phyloP scores from a whole-genome alignment of 2,888 invertebrate species.

The Nomada ferruginata region DNA sequence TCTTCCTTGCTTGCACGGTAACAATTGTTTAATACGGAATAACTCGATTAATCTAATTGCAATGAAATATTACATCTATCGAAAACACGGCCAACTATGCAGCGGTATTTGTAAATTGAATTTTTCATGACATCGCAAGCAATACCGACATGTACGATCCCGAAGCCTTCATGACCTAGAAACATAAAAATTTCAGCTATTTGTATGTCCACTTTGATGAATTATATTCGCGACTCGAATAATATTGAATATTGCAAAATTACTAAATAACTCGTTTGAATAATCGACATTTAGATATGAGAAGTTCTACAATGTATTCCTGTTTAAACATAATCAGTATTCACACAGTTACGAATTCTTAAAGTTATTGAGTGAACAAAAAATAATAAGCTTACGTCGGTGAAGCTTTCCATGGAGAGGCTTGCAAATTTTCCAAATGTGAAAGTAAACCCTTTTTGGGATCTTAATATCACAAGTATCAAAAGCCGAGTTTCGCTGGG shows the following conservation, averaged over 20 bases:
- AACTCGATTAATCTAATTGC: background rate
- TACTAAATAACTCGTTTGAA: too few relatives aligned
- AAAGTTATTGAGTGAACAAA: background rate
- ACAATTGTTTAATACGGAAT: background rate
- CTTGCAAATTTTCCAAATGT: slow-evolving; percentile 64
- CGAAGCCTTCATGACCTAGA: slow-evolving; percentile 59
- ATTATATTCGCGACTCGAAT: background rate
- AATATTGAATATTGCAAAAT: too few relatives aligned
- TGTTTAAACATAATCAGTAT: too few relatives aligned
- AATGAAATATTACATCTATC: background rate
- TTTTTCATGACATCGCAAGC: slow-evolving; percentile 42
- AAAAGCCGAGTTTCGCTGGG: slow-evolving; percentile 49
- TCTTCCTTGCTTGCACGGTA: background rate
- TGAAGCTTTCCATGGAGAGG: slow-evolving; percentile 59
- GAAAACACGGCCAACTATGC: background rate
- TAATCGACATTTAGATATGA: too few relatives aligned
- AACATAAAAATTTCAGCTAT: background rate
- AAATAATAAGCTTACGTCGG: slow-evolving; percentile 47
- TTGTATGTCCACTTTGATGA: background rate
- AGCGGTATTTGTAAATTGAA: background rate
- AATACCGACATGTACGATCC: slow-evolving; percentile 56
- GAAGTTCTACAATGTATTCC: background rate
- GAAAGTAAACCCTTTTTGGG: slow-evolving; percentile 59
- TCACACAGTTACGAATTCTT: background rate
- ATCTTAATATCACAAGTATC: slow-evolving; percentile 57